Evolutionary conservation across 2,888 invertebrate genomes (phyloP).

Genomic region (Rotaria magnacalcarata): DNA sequence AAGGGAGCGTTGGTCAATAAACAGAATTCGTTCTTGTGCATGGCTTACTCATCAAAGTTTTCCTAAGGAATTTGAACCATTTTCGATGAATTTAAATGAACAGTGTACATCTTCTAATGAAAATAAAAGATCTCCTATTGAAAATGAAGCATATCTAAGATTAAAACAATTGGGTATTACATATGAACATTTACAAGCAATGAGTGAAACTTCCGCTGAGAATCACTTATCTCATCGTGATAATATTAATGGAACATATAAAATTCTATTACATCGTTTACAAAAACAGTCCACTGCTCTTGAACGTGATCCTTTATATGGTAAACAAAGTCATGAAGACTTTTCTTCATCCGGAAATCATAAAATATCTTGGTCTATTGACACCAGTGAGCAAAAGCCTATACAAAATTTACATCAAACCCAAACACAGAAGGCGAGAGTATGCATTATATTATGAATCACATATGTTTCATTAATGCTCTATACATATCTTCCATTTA

Average conservation of each 20-base stretch:
- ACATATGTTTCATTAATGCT: not conserved
- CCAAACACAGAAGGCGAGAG: not conserved
- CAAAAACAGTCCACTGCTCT: constrained; percentile 49
- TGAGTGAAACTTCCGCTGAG: not conserved
- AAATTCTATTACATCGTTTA: constrained; percentile 66
- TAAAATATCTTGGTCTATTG: not conserved
- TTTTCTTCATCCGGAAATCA: not conserved
- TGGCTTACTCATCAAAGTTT: constrained; percentile 63
- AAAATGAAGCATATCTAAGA: not conserved
- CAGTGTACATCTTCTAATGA: not conserved
- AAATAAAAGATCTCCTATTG: not conserved
- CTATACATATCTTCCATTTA: not conserved
- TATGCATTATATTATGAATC: not conserved
- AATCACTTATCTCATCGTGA: not conserved
- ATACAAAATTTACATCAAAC: not conserved
- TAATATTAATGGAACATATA: constrained; percentile 64
- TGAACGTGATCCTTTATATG: not conserved
- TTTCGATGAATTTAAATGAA: constrained; percentile 30
- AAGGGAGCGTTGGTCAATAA: constrained; percentile 57
- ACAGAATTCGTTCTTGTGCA: constrained; percentile 61
- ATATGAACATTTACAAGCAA: not conserved
- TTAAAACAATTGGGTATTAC: constrained; percentile 10
- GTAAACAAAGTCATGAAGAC: not conserved
- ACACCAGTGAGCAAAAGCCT: not conserved
- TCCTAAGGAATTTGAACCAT: constrained; percentile 52